A percentile compares a stretch with the other conserved stretches of the same genome.
phyloP scores from a whole-genome alignment of 1,140 invertebrate species.

The Heliothis subflexa region DNA sequence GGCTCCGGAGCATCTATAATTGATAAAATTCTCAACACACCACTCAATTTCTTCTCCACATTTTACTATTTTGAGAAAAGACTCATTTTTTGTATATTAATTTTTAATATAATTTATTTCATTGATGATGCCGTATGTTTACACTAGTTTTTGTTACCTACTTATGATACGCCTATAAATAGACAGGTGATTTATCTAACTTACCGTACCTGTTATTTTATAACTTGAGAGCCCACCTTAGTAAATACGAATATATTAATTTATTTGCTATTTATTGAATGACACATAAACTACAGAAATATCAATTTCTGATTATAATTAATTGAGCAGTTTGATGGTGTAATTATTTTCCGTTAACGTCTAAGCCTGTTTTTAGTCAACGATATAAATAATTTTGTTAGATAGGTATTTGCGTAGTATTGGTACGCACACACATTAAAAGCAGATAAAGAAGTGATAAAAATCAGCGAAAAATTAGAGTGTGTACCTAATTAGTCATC shows the following conservation, averaged over 20 bases:
- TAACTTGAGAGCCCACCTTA: constrained; percentile 2
- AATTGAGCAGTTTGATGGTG: constrained; percentile 31
- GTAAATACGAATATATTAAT: constrained; percentile 27
- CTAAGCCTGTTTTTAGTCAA: constrained; percentile 13
- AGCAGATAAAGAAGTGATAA: neutral
- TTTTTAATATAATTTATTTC: constrained; percentile 43
- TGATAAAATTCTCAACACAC: constrained; percentile 80
- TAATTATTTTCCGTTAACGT: constrained; percentile 26
- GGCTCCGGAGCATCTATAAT: constrained; percentile 70
- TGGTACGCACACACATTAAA: neutral
- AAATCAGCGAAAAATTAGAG: constrained; percentile 7
- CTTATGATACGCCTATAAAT: constrained; percentile 22
- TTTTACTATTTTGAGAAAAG: constrained; percentile 65
- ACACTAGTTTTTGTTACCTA: constrained; percentile 35
- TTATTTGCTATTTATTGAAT: constrained; percentile 28
- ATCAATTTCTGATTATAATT: constrained; percentile 39
- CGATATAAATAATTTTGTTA: neutral
- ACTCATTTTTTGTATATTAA: constrained; percentile 48
- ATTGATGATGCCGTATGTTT: constrained; percentile 40
- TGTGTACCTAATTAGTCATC: constrained; percentile 52
- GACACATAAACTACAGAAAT: constrained; percentile 32
- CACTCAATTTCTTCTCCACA: constrained; percentile 60
- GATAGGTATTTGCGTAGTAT: neutral
- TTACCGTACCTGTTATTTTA: constrained; percentile 31
- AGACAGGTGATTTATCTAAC: constrained; percentile 38